Conservation (phyloP, 2,888 invertebrate species). For the Micropterix aruncella region DNA sequence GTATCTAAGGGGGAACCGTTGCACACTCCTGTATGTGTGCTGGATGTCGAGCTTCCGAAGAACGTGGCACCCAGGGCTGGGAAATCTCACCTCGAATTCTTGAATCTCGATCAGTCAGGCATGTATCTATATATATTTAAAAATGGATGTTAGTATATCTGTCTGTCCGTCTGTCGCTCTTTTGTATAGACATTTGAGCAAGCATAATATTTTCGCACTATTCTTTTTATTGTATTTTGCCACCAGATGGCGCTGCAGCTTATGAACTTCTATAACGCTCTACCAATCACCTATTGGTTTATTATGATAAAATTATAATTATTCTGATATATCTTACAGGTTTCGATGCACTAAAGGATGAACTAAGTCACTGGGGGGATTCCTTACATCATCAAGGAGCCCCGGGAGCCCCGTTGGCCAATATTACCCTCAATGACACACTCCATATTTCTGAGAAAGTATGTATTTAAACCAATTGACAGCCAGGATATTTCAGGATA, state of each 20-base stretch:
- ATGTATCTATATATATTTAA: too few relatives aligned
- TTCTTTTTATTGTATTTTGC: too few relatives aligned
- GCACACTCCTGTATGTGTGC: slow-evolving; percentile 29
- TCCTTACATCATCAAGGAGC: slow-evolving; percentile 36
- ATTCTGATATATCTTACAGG: slow-evolving; percentile 47
- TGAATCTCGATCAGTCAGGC: slow-evolving; percentile 37
- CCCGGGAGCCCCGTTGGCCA: slow-evolving; percentile 39
- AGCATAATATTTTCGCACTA: too few relatives aligned
- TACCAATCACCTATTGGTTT: too few relatives aligned
- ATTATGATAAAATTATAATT: too few relatives aligned
- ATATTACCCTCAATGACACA: slow-evolving; percentile 21
- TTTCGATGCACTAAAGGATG: slow-evolving; percentile 56
- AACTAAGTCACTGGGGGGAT: slow-evolving; percentile 57
- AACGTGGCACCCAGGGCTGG: slow-evolving; percentile 31
- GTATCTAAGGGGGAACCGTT: slow-evolving; percentile 33
- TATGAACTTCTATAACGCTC: too few relatives aligned
- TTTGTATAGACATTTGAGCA: too few relatives aligned
- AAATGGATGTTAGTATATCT: too few relatives aligned
- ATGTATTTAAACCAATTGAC: slow-evolving; percentile 3
- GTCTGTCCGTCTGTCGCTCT: too few relatives aligned
- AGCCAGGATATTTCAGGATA: slow-evolving; percentile 1
- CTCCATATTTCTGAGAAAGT: slow-evolving; percentile 28
- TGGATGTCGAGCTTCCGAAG: slow-evolving; percentile 31
- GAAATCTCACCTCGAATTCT: slow-evolving; percentile 32
- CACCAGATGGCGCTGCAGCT: too few relatives aligned